phyloP scores from a whole-genome alignment of 2,113 vertebrate genomes.

The Istiophorus platypterus region DNA sequence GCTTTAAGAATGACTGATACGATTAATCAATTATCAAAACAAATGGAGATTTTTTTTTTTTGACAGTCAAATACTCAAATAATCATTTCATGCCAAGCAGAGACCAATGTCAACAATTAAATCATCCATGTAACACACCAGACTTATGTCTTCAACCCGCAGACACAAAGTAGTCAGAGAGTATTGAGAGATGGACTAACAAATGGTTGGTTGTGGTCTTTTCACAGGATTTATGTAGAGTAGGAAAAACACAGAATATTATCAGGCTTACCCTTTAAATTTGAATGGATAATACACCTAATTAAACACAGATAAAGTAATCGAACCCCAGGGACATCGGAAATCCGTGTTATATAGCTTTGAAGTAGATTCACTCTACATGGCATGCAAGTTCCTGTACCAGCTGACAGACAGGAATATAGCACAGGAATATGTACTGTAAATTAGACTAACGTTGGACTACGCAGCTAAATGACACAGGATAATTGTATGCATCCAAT shows the following conservation, averaged over 20 bases:
- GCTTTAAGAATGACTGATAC: neutral
- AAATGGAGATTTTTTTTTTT: too few relatives aligned
- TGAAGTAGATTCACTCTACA: too few relatives aligned
- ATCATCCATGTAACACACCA: neutral
- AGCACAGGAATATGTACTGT: neutral
- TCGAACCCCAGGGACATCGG: neutral
- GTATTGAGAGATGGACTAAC: neutral
- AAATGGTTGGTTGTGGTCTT: neutral
- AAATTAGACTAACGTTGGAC: neutral
- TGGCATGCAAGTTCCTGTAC: neutral
- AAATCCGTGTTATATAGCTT: neutral
- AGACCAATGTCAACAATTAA: neutral
- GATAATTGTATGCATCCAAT: slow-evolving; percentile 23
- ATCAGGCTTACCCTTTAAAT: neutral
- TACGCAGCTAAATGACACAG: neutral
- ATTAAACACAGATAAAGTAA: neutral
- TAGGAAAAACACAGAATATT: neutral
- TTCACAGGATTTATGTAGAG: neutral
- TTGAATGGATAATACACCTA: neutral
- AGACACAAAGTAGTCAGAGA: neutral
- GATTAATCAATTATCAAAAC: neutral
- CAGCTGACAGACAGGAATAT: neutral
- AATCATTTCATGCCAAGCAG: neutral
- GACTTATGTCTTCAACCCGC: neutral
- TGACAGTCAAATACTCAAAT: neutral